Percentiles rank a stretch among this genome's conserved stretches.
Evolutionary conservation across 2,797 vertebrate species (phyloP).

Genomic region (Sternarchorhynchus goeldii): DNA sequence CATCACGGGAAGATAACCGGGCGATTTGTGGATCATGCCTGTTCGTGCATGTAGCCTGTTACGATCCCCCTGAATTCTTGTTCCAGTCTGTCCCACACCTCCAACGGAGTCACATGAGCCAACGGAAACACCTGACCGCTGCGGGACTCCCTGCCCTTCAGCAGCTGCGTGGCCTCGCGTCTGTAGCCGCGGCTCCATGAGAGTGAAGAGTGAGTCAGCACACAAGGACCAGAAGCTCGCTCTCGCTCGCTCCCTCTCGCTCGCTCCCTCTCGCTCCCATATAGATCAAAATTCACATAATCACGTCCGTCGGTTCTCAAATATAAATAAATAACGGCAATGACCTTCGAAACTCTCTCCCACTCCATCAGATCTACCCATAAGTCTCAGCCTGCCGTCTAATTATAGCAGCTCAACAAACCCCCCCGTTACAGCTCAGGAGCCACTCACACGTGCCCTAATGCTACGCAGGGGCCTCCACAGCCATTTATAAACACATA

Average conservation of each 20-base stretch:
- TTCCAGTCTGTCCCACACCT: background rate
- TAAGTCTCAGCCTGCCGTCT: conserved; percentile 26
- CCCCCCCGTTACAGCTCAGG: conserved; percentile 17
- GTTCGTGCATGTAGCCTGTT: too few species aligned
- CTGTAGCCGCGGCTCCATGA: background rate
- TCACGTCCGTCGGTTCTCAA: background rate
- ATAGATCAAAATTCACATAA: too few species aligned
- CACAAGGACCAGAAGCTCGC: too few species aligned
- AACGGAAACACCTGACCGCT: too few species aligned
- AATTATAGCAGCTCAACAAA: conserved; percentile 28
- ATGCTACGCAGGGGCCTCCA: conserved; percentile 32
- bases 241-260: too few species aligned
- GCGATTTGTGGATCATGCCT: too few species aligned
- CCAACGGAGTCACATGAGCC: background rate
- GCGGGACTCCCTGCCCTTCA: background rate
- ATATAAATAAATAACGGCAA: background rate
- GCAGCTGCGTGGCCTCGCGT: background rate
- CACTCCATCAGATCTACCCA: conserved; percentile 6
- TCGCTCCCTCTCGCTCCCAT: too few species aligned
- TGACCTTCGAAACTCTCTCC: conserved; percentile 8
- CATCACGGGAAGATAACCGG: background rate
- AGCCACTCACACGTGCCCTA: background rate
- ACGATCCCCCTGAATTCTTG: background rate
- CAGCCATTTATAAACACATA: conserved; percentile 45
- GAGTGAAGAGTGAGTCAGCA: too few species aligned